Base-by-base conservation (phyloP, 2,113 vertebrate genomes). In the Burhinus oedicnemus region DNA sequence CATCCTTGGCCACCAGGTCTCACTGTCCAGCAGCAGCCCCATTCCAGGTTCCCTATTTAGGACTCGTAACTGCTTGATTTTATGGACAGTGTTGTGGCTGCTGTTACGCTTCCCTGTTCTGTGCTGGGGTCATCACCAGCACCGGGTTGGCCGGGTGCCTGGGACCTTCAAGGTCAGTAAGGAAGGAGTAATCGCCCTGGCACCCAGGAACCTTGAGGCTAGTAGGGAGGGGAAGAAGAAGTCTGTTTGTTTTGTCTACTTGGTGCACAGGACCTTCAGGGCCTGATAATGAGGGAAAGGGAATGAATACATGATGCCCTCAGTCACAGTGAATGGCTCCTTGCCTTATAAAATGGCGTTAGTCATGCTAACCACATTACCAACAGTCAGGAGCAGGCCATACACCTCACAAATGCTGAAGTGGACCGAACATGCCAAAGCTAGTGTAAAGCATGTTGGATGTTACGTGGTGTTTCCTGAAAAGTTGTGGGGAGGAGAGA, bases 281-380 rank as follows among this genome's bases (percentile, higher is more conserved):
- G 26, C 42, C 36, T 74, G 51, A 26, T 32, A 58, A 9, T 3
- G 5, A 44, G 38, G 61, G 32, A 52, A 30, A 44, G 19, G 9
- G 34, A 45, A 38, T 0, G 0, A 61, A 54, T 16, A 29, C 0
- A 0, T 61, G 27, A 69, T 12, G 2, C 9, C 9, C 3, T 54
- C 1, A 0, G 30, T 42, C 51, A 82, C 26, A 32, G 16, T 14
- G 25, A 14, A 14, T 8, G 42, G 30, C 25, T 30, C 20, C 29
- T 49, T 49, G 44, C 44, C 60, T 9, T 51, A 10, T 8, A n/a
- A 54, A 75, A 40, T 47, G 61, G 15, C 2, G 0, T 66, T 66
- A 21, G 12, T 57, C 44, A 38, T 38, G 38, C 32, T 44, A 29
- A 20, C 15, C 32, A 38, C 32, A 29, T 38, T 66, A 19, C 32